These are phyloP conservation scores for Asbolus verrucosus DNA, from an alignment of 1,140 invertebrate species.

Conservation along the genomic window DNA sequence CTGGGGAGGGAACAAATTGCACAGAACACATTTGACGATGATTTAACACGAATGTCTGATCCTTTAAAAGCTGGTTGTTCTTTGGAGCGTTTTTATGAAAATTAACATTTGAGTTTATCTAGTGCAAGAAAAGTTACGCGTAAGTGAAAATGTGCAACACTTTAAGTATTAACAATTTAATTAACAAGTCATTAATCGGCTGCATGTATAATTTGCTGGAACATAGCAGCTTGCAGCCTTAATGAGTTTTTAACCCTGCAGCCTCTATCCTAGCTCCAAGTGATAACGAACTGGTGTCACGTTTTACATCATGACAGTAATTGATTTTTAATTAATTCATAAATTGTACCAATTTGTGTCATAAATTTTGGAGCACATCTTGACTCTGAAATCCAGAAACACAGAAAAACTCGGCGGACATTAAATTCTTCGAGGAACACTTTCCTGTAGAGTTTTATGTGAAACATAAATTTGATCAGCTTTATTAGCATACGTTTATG, in stretches of 20 bases:
- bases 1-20: conserved; percentile 51
- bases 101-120: no score
- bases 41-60: conserved; percentile 46
- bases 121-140: no score
- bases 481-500: conserved; percentile 56
- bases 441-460: conserved; percentile 49
- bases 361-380: no score
- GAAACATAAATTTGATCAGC: conserved; percentile 53
- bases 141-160: neutral
- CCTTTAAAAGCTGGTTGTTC: conserved; percentile 11
- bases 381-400: conserved; percentile 1
- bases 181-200: conserved; percentile 32
- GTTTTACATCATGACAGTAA: conserved; percentile 9
- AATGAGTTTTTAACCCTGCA: conserved; percentile 32
- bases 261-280: conserved; percentile 15
- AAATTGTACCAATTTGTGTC: conserved; percentile 11
- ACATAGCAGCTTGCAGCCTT: conserved; percentile 7
- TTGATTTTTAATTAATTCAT: conserved; percentile 36
- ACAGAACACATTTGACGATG: conserved; percentile 46
- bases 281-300: conserved; percentile 34
- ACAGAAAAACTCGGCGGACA: conserved; percentile 19
- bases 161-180: conserved; percentile 26
- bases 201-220: conserved; percentile 25
- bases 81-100: no score
- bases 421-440: conserved; percentile 43